Percentiles rank a stretch among this genome's conserved stretches.
phyloP scores from a whole-genome alignment of 2,888 invertebrate genomes.

The Folsomia manolachei region DNA sequence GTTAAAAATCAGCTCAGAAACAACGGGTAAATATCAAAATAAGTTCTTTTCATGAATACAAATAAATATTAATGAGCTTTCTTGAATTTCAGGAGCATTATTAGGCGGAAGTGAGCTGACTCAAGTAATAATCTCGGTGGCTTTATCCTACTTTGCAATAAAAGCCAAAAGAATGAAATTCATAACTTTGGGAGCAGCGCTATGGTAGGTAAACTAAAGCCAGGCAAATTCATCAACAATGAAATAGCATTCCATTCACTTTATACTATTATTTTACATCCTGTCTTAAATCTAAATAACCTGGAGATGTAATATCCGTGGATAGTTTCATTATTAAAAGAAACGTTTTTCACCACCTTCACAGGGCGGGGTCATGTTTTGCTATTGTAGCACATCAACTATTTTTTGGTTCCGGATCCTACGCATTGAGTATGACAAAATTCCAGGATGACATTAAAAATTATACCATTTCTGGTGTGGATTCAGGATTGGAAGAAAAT shows the following conservation, averaged over 20 bases:
- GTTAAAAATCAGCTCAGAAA: constrained; percentile 51
- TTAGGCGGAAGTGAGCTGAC: constrained; percentile 72
- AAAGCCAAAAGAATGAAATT: constrained; percentile 69
- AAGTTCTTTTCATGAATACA: neutral
- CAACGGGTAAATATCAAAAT: constrained; percentile 47
- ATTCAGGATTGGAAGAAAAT: neutral
- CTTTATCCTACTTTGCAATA: constrained; percentile 68
- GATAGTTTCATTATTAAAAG: no score
- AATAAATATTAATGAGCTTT: neutral
- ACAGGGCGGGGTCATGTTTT: constrained; percentile 66
- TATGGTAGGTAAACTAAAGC: no score
- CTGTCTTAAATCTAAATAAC: no score
- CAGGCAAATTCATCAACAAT: no score
- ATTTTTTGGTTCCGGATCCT: constrained; percentile 67
- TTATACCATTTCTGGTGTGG: neutral
- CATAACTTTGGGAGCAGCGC: constrained; percentile 58
- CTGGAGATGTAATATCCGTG: no score
- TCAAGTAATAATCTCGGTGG: constrained; percentile 65
- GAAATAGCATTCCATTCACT: no score
- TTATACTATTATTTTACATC: no score
- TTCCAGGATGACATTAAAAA: constrained; percentile 58
- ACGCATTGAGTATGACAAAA: constrained; percentile 62
- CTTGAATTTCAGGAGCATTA: constrained; percentile 61
- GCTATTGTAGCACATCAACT: constrained; percentile 67
- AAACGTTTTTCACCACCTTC: no score